Evolutionary conservation across 2,113 vertebrate genomes (phyloP).

Genomic region (Tragelaphus scriptus): DNA sequence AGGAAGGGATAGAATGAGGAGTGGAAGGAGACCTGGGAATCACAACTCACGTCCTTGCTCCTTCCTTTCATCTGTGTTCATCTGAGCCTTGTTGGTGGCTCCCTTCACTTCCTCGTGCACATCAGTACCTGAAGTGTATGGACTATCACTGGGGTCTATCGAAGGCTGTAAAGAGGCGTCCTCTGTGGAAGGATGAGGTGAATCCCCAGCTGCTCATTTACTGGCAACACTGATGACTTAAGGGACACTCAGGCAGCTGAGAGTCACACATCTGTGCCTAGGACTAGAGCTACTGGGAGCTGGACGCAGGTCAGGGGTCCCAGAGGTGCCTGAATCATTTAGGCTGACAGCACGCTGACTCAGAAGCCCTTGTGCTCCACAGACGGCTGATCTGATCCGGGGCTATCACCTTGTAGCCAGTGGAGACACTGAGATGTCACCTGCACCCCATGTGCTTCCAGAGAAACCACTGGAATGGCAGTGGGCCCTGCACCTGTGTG

Average conservation of each 20-base stretch:
- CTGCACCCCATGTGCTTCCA: background rate
- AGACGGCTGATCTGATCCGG: background rate
- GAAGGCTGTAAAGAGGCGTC: background rate
- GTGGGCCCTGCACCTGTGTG: background rate
- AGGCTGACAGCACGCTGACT: background rate
- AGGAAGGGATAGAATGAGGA: background rate
- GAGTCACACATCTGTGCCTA: background rate
- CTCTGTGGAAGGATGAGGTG: accelerated
- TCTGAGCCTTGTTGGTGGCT: background rate
- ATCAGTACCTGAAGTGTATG: background rate
- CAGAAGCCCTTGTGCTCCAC: background rate
- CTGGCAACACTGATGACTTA: accelerated
- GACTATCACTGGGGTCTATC: too few relatives aligned
- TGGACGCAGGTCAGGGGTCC: background rate
- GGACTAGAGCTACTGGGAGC: background rate
- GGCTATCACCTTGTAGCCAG: background rate
- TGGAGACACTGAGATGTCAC: background rate
- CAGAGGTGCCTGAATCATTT: background rate
- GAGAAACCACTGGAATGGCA: background rate
- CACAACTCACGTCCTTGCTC: background rate
- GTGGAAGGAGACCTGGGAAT: background rate
- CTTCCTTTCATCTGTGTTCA: background rate
- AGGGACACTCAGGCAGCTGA: background rate
- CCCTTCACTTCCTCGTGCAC: background rate
- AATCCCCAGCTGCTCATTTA: background rate